Percentiles rank a stretch among this genome's conserved stretches.
Conservation (phyloP, 2,797 vertebrate species). For the Onychomys leucogaster region DNA sequence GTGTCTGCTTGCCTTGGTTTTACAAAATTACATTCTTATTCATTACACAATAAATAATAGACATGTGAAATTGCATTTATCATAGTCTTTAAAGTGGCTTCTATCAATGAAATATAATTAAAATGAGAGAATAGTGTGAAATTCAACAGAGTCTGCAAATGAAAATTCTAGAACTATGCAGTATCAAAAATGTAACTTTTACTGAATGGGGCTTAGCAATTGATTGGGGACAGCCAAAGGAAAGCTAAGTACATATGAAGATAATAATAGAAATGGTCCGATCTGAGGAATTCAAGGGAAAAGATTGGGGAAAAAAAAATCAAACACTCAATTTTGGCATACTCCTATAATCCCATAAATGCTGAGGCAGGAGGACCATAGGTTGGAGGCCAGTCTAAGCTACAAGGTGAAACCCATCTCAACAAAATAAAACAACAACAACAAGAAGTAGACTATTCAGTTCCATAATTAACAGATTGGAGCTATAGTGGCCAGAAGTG, state of each 20-base stretch:
- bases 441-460: neutral
- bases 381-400: neutral
- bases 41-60: neutral
- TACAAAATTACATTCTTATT: neutral
- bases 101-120: neutral
- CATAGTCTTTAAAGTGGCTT: slow-evolving; percentile 2
- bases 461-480: neutral
- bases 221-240: neutral
- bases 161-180: slow-evolving; percentile 28
- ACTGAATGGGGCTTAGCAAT: neutral
- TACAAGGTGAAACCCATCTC: neutral
- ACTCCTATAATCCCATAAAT: neutral
- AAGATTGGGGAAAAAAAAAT: neutral
- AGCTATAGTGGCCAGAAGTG: neutral
- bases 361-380: neutral
- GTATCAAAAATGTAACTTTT: slow-evolving; percentile 11
- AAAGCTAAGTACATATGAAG: neutral
- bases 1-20: neutral
- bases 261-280: neutral
- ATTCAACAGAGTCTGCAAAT: neutral
- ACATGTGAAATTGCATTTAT: neutral
- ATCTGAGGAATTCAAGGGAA: neutral
- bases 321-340: neutral
- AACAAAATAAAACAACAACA: neutral
- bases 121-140: neutral